Conservation (phyloP, 2,797 vertebrate genomes). For the Pseudochirops corinnae region DNA sequence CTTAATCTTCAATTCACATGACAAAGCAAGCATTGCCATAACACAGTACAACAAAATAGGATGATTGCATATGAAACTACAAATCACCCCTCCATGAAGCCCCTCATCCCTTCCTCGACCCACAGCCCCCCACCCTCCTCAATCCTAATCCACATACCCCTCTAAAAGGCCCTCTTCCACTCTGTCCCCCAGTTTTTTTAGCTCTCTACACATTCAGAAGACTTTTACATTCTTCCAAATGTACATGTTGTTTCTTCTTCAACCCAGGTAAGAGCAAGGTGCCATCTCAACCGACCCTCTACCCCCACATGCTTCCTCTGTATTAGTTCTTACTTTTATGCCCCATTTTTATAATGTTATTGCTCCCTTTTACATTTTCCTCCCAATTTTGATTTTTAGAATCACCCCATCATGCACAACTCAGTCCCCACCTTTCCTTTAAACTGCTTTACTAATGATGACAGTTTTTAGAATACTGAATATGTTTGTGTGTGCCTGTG, state of each 20-base stretch:
- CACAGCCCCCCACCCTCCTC: neutral
- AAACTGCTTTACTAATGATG: neutral
- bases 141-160: neutral
- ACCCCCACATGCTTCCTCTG: neutral
- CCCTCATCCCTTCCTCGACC: neutral
- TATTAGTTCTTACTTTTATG: neutral
- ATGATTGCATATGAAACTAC: no score
- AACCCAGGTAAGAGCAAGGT: neutral
- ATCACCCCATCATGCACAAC: neutral
- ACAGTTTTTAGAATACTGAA: no score
- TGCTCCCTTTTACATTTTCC: neutral
- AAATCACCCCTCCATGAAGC: no score
- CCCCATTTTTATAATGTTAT: neutral
- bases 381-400: neutral
- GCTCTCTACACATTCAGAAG: neutral
- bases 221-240: neutral
- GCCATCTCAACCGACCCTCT: neutral
- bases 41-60: no score
- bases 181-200: neutral
- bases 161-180: neutral
- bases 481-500: no score
- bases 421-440: neutral
- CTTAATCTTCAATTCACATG: no score
- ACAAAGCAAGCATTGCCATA: no score
- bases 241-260: neutral